Evolutionary conservation across 2,113 vertebrate genomes (phyloP).

Genomic region (Lates calcarifer): DNA sequence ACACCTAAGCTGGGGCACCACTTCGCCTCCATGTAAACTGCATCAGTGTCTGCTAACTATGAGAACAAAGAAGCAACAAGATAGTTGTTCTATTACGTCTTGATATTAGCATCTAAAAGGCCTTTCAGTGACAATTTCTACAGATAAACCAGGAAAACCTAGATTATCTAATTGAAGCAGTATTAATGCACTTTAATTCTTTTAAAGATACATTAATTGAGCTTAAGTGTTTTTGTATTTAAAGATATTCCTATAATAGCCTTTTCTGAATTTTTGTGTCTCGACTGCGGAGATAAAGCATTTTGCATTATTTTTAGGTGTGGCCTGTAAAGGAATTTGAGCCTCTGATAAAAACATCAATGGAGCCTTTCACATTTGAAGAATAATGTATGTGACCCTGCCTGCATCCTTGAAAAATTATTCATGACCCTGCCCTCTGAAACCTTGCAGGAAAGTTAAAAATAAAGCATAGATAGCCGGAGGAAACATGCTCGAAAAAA

Average conservation of each 20-base stretch:
- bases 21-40: background rate
- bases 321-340: conserved; percentile 26
- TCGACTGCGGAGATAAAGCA: conserved; percentile 21
- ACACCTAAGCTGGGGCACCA: background rate
- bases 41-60: conserved; percentile 1
- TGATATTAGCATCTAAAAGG: too few species aligned
- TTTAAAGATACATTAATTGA: background rate
- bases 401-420: conserved; percentile 19
- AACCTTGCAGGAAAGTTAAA: background rate
- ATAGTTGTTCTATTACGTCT: too few species aligned
- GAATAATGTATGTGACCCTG: conserved; percentile 25
- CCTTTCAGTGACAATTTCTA: background rate
- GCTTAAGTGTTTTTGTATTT: background rate
- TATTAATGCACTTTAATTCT: too few species aligned
- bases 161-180: too few species aligned
- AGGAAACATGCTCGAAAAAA: conserved; percentile 17
- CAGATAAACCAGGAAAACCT: background rate
- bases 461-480: background rate
- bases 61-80: conserved; percentile 10
- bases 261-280: conserved; percentile 1
- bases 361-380: conserved; percentile 28
- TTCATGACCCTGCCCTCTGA: conserved; percentile 13
- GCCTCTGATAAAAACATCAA: conserved; percentile 4
- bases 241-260: background rate
- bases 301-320: conserved; percentile 15